Percentiles rank a stretch among this genome's conserved stretches.
phyloP scores from a whole-genome alignment of 2,113 vertebrate genomes.

The Bufo bufo region DNA sequence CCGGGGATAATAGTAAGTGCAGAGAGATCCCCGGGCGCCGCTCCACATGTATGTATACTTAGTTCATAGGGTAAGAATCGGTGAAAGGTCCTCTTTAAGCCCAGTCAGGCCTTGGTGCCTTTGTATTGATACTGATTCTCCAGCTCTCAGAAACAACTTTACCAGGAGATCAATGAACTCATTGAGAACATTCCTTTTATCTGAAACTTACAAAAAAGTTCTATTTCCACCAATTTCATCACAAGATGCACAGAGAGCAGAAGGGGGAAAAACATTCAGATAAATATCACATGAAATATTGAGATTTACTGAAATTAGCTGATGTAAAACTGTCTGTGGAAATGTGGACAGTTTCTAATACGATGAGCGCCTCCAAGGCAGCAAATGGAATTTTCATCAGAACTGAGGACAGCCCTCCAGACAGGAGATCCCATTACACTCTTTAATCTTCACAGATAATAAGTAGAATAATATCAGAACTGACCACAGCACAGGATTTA shows the following conservation, averaged over 20 bases:
- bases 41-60: too few species aligned
- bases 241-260: neutral
- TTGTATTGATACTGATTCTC: too few species aligned
- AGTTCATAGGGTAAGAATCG: too few species aligned
- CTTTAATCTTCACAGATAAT: conserved; percentile 24
- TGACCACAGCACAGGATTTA: conserved; percentile 2
- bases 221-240: neutral
- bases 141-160: neutral
- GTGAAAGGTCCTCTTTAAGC: too few species aligned
- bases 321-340: neutral
- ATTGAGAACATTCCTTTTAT: neutral
- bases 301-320: neutral
- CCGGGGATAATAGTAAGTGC: too few species aligned
- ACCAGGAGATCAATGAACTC: neutral
- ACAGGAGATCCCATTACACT: neutral
- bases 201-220: neutral
- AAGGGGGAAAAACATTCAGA: neutral
- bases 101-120: too few species aligned
- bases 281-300: neutral
- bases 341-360: neutral
- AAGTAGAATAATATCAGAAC: neutral
- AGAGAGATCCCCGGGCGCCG: too few species aligned
- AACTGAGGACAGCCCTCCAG: neutral
- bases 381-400: neutral
- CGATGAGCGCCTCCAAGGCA: neutral